A percentile compares a stretch with the other conserved stretches of the same genome.
phyloP scores from a whole-genome alignment of 2,888 invertebrate genomes.

The Lottia gigantea region DNA sequence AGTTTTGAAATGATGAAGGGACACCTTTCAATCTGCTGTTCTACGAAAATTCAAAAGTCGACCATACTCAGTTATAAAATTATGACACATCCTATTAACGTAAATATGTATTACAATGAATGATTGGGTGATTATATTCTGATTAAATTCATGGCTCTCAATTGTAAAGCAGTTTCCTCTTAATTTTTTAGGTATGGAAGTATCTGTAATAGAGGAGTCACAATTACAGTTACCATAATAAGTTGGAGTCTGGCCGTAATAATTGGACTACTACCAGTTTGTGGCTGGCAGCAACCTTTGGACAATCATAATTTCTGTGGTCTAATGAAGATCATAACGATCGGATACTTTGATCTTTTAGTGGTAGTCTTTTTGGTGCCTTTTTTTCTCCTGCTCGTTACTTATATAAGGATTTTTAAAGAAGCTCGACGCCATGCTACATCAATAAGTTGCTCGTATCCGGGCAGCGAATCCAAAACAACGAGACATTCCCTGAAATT shows the following conservation, averaged over 20 bases:
- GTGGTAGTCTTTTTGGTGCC: not conserved
- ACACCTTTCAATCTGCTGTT: too few species aligned
- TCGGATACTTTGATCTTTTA: not conserved
- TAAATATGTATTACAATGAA: too few species aligned
- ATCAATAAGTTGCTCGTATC: not conserved
- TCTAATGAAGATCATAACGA: not conserved
- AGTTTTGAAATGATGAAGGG: too few species aligned
- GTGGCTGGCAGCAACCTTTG: not conserved
- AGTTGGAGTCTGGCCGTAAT: not conserved
- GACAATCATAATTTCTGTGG: not conserved
- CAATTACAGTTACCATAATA: not conserved
- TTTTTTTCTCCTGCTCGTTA: not conserved
- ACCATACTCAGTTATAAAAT: too few species aligned
- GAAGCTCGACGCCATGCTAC: constrained; percentile 1
- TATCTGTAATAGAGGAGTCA: not conserved
- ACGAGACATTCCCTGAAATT: not conserved
- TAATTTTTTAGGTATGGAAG: not conserved
- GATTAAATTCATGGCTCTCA: too few species aligned
- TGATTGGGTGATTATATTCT: too few species aligned
- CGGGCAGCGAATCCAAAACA: not conserved
- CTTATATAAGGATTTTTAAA: not conserved
- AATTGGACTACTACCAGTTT: not conserved
- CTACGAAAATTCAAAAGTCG: too few species aligned
- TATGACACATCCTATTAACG: too few species aligned
- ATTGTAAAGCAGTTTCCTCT: too few species aligned